Conservation (phyloP, 2,888 invertebrate genomes). For the Aleiodes alternator region DNA sequence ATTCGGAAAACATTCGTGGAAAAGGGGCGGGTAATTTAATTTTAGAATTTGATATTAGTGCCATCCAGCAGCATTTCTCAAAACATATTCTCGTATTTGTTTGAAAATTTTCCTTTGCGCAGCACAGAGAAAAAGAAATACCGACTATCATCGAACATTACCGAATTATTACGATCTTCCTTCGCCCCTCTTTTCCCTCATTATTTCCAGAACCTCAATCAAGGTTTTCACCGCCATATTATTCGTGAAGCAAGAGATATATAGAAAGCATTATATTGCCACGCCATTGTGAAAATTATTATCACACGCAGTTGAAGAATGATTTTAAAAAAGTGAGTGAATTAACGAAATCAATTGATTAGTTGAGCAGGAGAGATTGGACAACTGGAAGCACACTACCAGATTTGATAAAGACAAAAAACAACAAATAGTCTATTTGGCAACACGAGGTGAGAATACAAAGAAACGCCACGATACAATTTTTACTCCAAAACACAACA, state of each 20-base stretch:
- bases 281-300: conserved; percentile 22
- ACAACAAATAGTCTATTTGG: background rate
- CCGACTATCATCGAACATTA: too few relatives aligned
- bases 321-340: background rate
- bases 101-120: too few relatives aligned
- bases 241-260: background rate
- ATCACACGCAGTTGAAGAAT: background rate
- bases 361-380: background rate
- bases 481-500: background rate
- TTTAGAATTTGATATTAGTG: too few relatives aligned
- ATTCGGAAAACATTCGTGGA: too few relatives aligned
- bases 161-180: too few relatives aligned
- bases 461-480: conserved; percentile 2
- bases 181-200: too few relatives aligned
- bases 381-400: background rate
- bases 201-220: too few relatives aligned
- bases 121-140: too few relatives aligned
- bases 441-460: conserved; percentile 22
- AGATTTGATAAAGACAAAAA: background rate
- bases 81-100: too few relatives aligned
- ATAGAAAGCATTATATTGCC: background rate
- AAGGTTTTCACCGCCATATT: conserved; percentile 26
- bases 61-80: too few relatives aligned
- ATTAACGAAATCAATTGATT: background rate
- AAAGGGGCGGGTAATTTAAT: too few relatives aligned